Evolutionary conservation across 2,113 vertebrate species (phyloP), one percentile per base, ranked within the genome.

Genomic region (Labrus mixtus): DNA sequence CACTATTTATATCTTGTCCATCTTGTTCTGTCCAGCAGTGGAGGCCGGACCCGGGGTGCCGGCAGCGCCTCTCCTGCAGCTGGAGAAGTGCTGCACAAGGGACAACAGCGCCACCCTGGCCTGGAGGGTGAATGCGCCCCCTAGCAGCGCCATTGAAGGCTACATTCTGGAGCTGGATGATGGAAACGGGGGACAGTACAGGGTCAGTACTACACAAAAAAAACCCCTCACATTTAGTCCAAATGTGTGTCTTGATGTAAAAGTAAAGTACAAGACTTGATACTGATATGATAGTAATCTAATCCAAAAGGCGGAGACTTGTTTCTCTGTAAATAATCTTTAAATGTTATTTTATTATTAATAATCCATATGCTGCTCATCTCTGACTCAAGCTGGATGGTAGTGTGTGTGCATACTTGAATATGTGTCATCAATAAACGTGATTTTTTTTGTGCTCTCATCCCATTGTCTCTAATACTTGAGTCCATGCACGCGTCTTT

Each of bases 151-250:
- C 0, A 95, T 98, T 2, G 98, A 99, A 10, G 98, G 97, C 69
- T 99, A 99, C 88, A 95, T 99, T 86, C 94, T 99, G 89, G 98
- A 99, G 90, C 95, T 99, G 74, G 98, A 99, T 12, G 98, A 99
- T 4, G 98, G 98, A 72, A 97, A 96, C 3, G 97, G 97, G 3
- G 98, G 98, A 22, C 96, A 97, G 87, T 99, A 97, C 90, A 94
- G 97, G 96, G 98, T 99, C 79, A 89, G 95, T 78, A 19, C 29
- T 41, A n/a, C 51, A 19, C 25, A 63, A 10, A 39, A 39, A 39
- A 7, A n/a, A n/a, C n/a, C n/a, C n/a, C 37, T 39, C 37, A 25
- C 37, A 8, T 10, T 39, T 10, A 39, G 37, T 39, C 37, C 39
- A 10, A 41, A 10, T 41, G 3, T 41, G 9, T 41, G 39, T 10